Evolutionary conservation across 2,113 vertebrate genomes (phyloP).

Genomic region (Hystrix brachyura): DNA sequence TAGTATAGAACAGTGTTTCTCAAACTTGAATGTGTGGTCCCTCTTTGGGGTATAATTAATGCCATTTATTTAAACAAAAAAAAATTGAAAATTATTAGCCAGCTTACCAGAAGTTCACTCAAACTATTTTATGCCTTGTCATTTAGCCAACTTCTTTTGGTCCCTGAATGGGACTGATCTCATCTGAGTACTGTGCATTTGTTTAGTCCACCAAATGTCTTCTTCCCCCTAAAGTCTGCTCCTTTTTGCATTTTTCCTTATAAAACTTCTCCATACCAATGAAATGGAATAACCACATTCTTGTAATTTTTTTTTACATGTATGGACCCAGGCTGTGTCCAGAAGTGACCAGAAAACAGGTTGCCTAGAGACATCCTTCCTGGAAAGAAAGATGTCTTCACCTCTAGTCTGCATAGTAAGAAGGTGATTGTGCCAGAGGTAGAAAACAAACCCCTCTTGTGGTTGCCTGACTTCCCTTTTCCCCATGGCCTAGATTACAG

Average conservation of each 20-base stretch:
- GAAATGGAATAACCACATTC: neutral
- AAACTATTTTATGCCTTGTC: neutral
- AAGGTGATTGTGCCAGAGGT: neutral
- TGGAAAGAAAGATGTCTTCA: neutral
- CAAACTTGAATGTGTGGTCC: neutral
- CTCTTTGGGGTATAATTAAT: neutral
- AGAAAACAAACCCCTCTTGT: neutral
- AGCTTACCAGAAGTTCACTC: neutral
- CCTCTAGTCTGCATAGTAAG: neutral
- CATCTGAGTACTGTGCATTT: neutral
- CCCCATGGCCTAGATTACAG: constrained; percentile 77
- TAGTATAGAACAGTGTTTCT: neutral
- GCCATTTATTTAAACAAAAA: neutral
- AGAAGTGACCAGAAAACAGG: neutral
- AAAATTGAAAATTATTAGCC: neutral
- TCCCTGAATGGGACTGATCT: neutral
- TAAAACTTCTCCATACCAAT: neutral
- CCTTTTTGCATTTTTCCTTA: neutral
- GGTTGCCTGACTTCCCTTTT: neutral
- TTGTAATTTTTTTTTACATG: neutral
- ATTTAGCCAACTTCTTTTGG: neutral
- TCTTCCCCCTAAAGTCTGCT: neutral
- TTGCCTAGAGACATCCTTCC: neutral
- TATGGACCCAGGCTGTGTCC: neutral
- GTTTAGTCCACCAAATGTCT: neutral